These are phyloP conservation scores for Eupithecia centaureata DNA, from an alignment of 2,888 invertebrate genomes.

Conservation along the genomic window DNA sequence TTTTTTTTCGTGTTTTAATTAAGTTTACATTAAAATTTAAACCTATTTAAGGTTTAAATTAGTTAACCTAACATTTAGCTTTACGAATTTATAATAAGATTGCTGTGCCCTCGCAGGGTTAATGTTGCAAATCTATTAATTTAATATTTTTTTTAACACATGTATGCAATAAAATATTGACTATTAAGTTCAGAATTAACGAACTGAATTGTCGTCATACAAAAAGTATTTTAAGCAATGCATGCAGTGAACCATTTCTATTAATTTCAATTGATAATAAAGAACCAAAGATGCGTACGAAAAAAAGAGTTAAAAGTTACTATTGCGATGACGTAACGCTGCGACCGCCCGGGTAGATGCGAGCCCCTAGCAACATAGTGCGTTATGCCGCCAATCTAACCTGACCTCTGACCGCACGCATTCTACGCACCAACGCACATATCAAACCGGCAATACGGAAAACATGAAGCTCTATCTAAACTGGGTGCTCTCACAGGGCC, in stretches of 20 bases:
- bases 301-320: constrained; percentile 38
- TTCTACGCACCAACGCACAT: constrained; percentile 28
- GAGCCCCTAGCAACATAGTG: constrained; percentile 70
- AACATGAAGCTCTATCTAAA: constrained; percentile 25
- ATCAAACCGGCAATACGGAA: constrained; percentile 15
- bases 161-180: no score
- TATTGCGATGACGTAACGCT: constrained; percentile 70
- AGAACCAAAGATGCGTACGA: neutral
- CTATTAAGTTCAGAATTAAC: no score
- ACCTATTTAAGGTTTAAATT: no score
- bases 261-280: neutral
- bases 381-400: constrained; percentile 48
- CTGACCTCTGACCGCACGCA: constrained; percentile 26
- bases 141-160: no score
- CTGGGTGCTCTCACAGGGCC: constrained; percentile 22
- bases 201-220: no score
- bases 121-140: no score
- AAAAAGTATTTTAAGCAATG: no score
- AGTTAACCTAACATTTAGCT: no score
- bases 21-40: no score
- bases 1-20: no score
- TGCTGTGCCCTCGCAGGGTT: no score
- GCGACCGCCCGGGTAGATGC: constrained; percentile 61
- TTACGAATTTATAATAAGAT: no score
- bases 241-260: neutral